Evolutionary conservation across 1,140 invertebrate genomes (phyloP).

Genomic region (Gonioctena quinquepunctata): DNA sequence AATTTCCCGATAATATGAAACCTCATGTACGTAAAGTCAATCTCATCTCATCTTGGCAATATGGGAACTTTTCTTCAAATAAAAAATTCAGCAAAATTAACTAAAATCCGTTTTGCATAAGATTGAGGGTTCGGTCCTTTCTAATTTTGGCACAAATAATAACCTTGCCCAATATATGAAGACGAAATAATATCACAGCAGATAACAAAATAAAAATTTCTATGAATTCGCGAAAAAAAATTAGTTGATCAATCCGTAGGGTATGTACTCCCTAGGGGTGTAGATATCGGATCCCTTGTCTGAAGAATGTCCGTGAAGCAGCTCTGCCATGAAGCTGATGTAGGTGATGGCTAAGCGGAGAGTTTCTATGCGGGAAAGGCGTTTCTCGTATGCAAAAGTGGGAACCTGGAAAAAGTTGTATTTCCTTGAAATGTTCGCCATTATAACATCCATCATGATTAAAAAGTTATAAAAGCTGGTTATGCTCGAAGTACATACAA

Average conservation of each 20-base stretch:
- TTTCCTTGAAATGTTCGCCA: too few species aligned
- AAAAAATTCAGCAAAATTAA: too few species aligned
- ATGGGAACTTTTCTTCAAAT: too few species aligned
- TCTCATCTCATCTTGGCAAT: too few species aligned
- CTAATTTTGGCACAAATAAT: not conserved
- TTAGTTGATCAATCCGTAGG: constrained; percentile 31
- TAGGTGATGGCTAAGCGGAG: constrained; percentile 96
- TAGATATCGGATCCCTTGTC: constrained; percentile 54
- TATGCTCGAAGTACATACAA: too few species aligned
- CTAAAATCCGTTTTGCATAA: too few species aligned
- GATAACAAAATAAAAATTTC: not conserved
- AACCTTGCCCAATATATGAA: constrained; percentile 7
- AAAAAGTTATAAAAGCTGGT: too few species aligned
- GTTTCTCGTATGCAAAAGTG: constrained; percentile 98
- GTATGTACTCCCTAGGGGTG: constrained; percentile 50
- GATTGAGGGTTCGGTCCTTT: too few species aligned
- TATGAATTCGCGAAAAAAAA: not conserved
- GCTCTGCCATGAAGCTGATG: constrained; percentile 95
- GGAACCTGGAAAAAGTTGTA: too few species aligned
- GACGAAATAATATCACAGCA: not conserved
- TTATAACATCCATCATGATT: too few species aligned
- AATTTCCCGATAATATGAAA: too few species aligned
- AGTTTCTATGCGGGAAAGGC: constrained; percentile 97
- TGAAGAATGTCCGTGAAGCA: constrained; percentile 69
- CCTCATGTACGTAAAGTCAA: too few species aligned